These are phyloP conservation scores for Thelaira solivaga DNA, from an alignment of 2,888 invertebrate genomes.

Conservation along the genomic window DNA sequence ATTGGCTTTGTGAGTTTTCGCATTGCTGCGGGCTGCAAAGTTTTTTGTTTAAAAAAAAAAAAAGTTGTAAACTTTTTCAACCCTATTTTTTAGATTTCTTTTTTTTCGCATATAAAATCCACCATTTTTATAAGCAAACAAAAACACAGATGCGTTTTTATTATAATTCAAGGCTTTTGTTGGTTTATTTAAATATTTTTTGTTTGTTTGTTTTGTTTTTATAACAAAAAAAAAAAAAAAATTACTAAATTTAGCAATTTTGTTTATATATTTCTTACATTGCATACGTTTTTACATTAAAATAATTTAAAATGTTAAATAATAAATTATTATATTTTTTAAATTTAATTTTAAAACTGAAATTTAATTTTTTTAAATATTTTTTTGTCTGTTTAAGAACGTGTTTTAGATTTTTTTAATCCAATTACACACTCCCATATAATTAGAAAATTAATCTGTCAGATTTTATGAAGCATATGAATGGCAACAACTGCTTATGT, in stretches of 20 bases:
- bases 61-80: constrained; percentile 9
- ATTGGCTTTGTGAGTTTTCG: neutral
- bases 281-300: constrained; percentile 49
- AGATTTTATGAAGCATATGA: constrained; percentile 63
- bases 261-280: constrained; percentile 51
- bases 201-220: no score
- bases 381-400: constrained; percentile 30
- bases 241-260: constrained; percentile 20
- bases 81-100: constrained; percentile 16
- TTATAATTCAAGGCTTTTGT: neutral
- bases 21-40: neutral
- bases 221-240: no score
- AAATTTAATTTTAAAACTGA: no score
- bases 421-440: constrained; percentile 38
- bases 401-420: constrained; percentile 40
- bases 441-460: constrained; percentile 66
- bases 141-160: constrained; percentile 38
- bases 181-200: neutral
- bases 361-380: neutral
- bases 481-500: constrained; percentile 17
- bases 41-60: constrained; percentile 1
- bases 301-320: constrained; percentile 7
- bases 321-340: no score
- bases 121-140: constrained; percentile 35
- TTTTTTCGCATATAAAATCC: neutral